Percentiles rank a stretch among this genome's conserved stretches.
Conservation (phyloP, 2,113 vertebrate species). For the Lophochroa leadbeateri region DNA sequence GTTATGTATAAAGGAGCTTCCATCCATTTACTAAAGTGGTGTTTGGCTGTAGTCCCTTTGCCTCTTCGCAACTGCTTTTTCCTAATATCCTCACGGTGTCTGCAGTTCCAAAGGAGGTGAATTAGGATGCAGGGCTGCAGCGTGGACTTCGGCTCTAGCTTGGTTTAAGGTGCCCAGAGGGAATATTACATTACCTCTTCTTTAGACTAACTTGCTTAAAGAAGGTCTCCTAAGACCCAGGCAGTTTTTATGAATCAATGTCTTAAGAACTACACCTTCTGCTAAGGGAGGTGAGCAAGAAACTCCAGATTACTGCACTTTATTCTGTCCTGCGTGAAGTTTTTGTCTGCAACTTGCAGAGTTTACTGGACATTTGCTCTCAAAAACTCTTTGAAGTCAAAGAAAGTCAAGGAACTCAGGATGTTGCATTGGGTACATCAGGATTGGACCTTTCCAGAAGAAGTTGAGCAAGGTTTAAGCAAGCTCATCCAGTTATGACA, state of each 20-base stretch:
- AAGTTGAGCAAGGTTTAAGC: background rate
- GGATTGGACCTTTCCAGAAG: background rate
- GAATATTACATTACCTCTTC: background rate
- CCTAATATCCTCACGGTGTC: background rate
- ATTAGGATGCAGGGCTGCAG: background rate
- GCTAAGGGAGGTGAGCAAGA: background rate
- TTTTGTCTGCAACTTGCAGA: background rate
- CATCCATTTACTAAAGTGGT: background rate
- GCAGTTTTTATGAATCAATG: background rate
- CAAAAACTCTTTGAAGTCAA: background rate
- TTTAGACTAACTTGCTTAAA: background rate
- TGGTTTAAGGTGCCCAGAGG: background rate
- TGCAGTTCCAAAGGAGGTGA: background rate
- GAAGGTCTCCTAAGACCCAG: background rate
- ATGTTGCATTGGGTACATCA: background rate
- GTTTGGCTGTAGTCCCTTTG: background rate
- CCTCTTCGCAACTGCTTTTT: background rate
- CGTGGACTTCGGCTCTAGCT: background rate
- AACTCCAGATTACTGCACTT: background rate
- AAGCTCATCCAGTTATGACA: background rate
- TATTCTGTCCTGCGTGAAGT: background rate
- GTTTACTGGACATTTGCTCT: background rate
- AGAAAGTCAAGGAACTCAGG: background rate
- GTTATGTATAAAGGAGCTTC: background rate
- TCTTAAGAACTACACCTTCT: background rate